Conservation (phyloP, 2,113 vertebrate genomes). For the Copsychus sechellarum region DNA sequence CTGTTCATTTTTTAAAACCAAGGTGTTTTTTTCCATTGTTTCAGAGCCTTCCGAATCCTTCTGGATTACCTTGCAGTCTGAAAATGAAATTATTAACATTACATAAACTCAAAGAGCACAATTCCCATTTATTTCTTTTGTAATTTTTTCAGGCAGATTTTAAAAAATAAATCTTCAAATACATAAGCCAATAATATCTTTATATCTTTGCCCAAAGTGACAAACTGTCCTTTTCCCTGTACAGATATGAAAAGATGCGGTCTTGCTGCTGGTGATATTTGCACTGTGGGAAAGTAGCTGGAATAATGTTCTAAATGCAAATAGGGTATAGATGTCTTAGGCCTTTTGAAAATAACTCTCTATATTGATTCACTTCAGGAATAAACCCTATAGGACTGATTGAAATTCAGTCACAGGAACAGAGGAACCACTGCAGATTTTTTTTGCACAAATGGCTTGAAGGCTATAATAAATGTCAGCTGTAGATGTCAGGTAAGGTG, state of each 20-base stretch:
- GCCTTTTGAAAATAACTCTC: slow-evolving; percentile 53
- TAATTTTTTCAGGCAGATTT: background rate
- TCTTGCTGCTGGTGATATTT: slow-evolving; percentile 55
- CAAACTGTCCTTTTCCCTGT: slow-evolving; percentile 14
- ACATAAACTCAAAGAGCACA: background rate
- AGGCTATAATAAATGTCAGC: background rate
- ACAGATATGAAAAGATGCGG: slow-evolving; percentile 35
- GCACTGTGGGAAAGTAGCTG: slow-evolving; percentile 51
- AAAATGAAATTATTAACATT: background rate
- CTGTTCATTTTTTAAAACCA: background rate
- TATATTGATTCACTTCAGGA: slow-evolving; percentile 43
- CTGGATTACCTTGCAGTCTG: background rate
- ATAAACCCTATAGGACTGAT: background rate
- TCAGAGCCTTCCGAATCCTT: background rate
- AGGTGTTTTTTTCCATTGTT: background rate
- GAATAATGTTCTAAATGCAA: slow-evolving; percentile 51
- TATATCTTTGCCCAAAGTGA: slow-evolving; percentile 20
- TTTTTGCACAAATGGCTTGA: background rate
- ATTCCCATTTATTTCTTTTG: background rate
- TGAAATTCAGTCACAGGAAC: background rate
- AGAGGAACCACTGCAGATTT: background rate
- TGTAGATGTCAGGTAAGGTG: background rate
- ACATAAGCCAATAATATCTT: background rate
- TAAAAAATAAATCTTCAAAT: slow-evolving; percentile 1
- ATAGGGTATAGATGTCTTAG: slow-evolving; percentile 51